Evolutionary conservation across 2,888 invertebrate species (phyloP).

Genomic region (Azorinus chamasolen): DNA sequence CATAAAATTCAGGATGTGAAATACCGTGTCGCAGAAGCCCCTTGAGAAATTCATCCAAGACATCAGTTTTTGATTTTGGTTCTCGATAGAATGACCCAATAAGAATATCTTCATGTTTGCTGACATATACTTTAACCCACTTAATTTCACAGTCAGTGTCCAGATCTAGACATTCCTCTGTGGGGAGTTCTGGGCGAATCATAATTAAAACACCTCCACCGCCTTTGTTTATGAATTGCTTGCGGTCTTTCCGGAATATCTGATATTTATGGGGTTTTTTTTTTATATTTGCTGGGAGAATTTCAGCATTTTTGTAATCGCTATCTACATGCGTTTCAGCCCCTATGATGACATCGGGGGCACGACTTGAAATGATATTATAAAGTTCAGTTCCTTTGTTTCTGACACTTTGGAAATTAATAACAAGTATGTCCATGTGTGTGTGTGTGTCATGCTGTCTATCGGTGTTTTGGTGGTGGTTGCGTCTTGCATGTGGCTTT

Average conservation of each 20-base stretch:
- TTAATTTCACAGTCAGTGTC: constrained; percentile 26
- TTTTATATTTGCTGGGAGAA: constrained; percentile 19
- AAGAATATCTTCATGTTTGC: constrained; percentile 9
- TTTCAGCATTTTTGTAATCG: constrained; percentile 11
- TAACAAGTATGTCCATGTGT: neutral
- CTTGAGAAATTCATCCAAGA: constrained; percentile 13
- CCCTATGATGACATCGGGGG: constrained; percentile 23
- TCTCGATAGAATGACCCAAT: constrained; percentile 22
- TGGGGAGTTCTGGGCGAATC: constrained; percentile 7
- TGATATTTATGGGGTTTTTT: constrained; percentile 7
- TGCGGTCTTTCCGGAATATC: constrained; percentile 26
- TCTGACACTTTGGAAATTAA: constrained; percentile 33
- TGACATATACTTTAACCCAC: constrained; percentile 15
- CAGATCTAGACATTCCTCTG: constrained; percentile 25
- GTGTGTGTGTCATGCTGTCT: too few relatives aligned
- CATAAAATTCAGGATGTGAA: too few relatives aligned
- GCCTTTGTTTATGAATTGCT: constrained; percentile 11
- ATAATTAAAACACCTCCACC: constrained; percentile 29
- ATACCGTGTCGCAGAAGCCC: too few relatives aligned
- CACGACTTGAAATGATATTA: constrained; percentile 18
- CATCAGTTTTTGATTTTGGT: constrained; percentile 20
- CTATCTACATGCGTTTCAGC: constrained; percentile 18
- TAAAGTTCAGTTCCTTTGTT: constrained; percentile 33
- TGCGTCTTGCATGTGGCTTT: too few relatives aligned
- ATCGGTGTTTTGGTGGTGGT: too few relatives aligned